These are phyloP conservation scores for Gallinago solitaria DNA, from an alignment of 2,797 vertebrate genomes.

Conservation along the genomic window DNA sequence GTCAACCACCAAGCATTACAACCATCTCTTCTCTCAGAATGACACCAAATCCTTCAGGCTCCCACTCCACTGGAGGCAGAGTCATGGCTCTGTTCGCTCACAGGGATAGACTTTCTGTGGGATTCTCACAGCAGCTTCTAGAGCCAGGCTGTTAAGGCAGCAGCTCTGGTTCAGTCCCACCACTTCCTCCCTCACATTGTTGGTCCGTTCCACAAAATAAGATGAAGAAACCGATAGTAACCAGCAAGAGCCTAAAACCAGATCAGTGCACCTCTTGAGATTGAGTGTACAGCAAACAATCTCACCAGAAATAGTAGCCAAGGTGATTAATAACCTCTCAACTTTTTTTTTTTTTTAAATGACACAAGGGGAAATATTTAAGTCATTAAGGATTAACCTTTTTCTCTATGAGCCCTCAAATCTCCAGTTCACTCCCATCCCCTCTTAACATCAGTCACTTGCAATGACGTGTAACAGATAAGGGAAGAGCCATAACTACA, in stretches of 20 bases:
- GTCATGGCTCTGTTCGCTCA: fast-evolving
- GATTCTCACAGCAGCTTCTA: neutral
- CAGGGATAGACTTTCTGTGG: fast-evolving
- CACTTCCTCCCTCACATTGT: neutral
- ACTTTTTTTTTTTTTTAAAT: neutral
- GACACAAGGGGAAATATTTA: neutral
- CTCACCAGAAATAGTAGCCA: neutral
- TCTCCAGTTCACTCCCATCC: neutral
- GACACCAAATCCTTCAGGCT: neutral
- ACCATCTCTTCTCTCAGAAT: neutral
- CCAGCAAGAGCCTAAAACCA: neutral
- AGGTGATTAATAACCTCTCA: neutral
- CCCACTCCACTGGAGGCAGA: neutral
- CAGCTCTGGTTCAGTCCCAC: neutral
- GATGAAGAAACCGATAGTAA: neutral
- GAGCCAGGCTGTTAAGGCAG: neutral
- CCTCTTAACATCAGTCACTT: neutral
- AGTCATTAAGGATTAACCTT: neutral
- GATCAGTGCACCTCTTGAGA: fast-evolving
- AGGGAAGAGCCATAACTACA: neutral
- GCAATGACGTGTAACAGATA: fast-evolving
- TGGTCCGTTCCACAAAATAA: neutral
- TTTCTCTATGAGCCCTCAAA: neutral
- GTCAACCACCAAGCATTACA: neutral
- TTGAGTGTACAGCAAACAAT: too few relatives aligned